Percentiles rank a stretch among this genome's conserved stretches.
Evolutionary conservation across 2,797 vertebrate species (phyloP).

Genomic region (Heterohyrax brucei): DNA sequence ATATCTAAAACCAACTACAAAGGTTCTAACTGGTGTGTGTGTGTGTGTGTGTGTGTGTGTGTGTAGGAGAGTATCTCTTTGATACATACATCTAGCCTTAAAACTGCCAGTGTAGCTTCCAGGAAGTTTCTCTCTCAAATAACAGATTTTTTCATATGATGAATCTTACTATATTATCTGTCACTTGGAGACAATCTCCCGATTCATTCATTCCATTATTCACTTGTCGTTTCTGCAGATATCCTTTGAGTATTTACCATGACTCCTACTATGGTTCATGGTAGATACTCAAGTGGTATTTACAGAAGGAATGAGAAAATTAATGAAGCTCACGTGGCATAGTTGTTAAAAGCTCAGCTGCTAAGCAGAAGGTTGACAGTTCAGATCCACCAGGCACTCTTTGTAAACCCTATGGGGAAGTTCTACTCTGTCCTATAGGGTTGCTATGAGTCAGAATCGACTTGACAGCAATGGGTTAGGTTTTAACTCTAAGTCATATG

Average conservation of each 20-base stretch:
- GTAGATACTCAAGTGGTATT: no score
- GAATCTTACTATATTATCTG: conserved; percentile 26
- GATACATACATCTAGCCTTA: not conserved
- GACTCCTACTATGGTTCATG: not conserved
- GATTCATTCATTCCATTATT: conserved; percentile 25
- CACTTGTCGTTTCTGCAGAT: not conserved
- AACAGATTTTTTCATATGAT: not conserved
- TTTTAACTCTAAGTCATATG: not conserved
- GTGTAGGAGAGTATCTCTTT: not conserved
- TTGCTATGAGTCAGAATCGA: no score
- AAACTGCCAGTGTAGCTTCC: not conserved
- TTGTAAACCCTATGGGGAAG: no score
- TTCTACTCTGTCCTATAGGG: no score
- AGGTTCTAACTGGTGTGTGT: not conserved
- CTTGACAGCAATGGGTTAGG: no score
- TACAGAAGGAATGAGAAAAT: no score
- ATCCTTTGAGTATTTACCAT: not conserved
- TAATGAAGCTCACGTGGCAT: no score
- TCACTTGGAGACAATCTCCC: not conserved
- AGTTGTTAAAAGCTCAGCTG: no score
- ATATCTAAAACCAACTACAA: conserved; percentile 23
- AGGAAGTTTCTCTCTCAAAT: not conserved
- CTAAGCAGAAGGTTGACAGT: no score
- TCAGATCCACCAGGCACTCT: no score
- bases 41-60: not conserved